Conservation (phyloP, 1,140 invertebrate genomes). For the Ctenoplectra terminalis region DNA sequence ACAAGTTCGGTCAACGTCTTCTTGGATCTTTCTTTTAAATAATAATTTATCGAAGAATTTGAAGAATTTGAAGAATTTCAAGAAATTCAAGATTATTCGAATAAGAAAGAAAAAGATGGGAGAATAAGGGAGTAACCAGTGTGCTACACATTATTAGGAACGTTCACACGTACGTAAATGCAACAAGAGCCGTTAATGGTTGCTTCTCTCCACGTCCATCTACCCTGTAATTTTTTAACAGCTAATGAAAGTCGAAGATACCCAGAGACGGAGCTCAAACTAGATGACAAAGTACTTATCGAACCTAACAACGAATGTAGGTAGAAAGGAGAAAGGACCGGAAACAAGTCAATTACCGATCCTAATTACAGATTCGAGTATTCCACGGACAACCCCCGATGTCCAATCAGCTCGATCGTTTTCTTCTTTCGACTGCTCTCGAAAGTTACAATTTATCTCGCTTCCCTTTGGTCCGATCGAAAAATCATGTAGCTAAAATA, state of each 20-base stretch:
- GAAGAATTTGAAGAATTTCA: too few relatives aligned
- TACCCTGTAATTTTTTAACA: not conserved
- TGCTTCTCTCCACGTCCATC: not conserved
- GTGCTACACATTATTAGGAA: not conserved
- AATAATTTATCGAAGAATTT: too few relatives aligned
- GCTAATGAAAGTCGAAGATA: conserved; percentile 14
- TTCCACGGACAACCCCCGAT: not conserved
- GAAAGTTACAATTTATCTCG: conserved; percentile 32
- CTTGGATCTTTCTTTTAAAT: too few relatives aligned
- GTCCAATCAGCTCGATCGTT: conserved; percentile 45
- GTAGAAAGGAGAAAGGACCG: not conserved
- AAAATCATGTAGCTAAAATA: not conserved
- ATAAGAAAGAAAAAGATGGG: not conserved
- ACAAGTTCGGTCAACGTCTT: too few relatives aligned
- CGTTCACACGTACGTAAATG: conserved; percentile 20
- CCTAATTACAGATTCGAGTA: conserved; percentile 55
- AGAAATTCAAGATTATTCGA: not conserved
- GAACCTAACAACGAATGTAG: conserved; percentile 30
- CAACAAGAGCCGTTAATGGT: conserved; percentile 7
- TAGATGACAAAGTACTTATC: not conserved
- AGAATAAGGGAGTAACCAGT: not conserved
- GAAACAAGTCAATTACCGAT: conserved; percentile 52
- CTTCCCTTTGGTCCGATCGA: too few relatives aligned
- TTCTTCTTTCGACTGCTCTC: conserved; percentile 16
- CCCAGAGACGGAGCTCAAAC: not conserved